Percentiles rank a stretch among this genome's conserved stretches.
Conservation (phyloP, 2,797 vertebrate species). For the Dermochelys coriacea region DNA sequence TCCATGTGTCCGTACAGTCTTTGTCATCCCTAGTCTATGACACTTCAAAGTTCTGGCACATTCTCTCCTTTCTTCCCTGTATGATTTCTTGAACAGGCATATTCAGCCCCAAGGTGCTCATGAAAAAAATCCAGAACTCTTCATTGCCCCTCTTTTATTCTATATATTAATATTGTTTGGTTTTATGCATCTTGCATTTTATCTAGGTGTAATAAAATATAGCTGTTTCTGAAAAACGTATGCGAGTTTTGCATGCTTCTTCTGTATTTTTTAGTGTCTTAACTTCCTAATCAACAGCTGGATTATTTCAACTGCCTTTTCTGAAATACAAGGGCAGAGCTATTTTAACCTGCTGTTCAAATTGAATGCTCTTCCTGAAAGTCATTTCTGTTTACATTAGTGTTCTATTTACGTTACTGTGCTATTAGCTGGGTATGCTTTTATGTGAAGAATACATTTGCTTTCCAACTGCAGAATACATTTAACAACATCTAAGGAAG, state of each 20-base stretch:
- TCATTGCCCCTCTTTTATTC: background rate
- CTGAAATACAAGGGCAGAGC: background rate
- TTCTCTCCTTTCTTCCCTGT: background rate
- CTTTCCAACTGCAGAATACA: background rate
- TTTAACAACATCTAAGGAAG: background rate
- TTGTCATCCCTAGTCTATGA: background rate
- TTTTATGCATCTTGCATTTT: background rate
- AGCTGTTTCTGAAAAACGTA: background rate
- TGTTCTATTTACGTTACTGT: background rate
- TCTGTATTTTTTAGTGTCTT: background rate
- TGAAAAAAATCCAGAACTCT: background rate
- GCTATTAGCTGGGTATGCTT: background rate
- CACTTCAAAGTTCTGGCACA: too few relatives aligned
- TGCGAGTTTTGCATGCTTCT: background rate
- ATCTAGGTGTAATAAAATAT: background rate
- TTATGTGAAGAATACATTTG: background rate
- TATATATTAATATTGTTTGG: background rate
- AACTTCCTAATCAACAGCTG: background rate
- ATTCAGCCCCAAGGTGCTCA: background rate
- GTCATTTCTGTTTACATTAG: background rate
- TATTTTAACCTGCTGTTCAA: background rate
- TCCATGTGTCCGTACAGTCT: background rate
- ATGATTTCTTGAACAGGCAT: too few relatives aligned
- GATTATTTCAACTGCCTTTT: background rate
- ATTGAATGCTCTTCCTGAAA: background rate